These are phyloP conservation scores for Okapia johnstoni DNA, from an alignment of 2,113 vertebrate species.

Conservation along the genomic window DNA sequence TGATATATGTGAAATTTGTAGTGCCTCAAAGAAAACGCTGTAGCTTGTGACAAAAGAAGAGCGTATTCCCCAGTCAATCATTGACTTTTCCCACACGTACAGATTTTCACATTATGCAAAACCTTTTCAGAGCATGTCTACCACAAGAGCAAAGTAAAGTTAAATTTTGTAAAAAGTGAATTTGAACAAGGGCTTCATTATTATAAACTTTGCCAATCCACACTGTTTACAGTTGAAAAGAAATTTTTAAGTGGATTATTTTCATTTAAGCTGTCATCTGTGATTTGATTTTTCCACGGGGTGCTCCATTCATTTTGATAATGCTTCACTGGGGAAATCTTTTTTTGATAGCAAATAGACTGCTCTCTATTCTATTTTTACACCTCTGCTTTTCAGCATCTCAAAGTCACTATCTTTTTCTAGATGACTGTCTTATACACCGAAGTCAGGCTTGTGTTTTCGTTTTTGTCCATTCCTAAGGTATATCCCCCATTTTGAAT, in stretches of 20 bases:
- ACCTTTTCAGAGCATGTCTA: slow-evolving; percentile 1
- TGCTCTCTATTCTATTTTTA: not conserved
- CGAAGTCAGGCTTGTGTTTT: not conserved
- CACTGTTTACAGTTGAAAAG: slow-evolving; percentile 44
- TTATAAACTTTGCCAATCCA: slow-evolving; percentile 16
- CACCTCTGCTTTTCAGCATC: not conserved
- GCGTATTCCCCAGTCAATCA: not conserved
- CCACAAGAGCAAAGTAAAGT: not conserved
- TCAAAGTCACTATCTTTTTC: not conserved
- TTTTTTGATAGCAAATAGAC: slow-evolving; percentile 3
- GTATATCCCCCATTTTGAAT: not conserved
- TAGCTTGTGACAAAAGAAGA: not conserved
- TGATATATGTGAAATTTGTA: not conserved
- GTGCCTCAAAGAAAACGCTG: not conserved
- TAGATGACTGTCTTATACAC: not conserved
- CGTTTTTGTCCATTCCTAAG: not conserved
- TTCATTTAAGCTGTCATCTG: slow-evolving; percentile 52
- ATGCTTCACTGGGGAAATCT: not conserved
- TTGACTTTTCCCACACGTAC: not conserved
- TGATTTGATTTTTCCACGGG: slow-evolving; percentile 42
- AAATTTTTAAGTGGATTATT: slow-evolving; percentile 47
- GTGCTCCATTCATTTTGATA: slow-evolving; percentile 35
- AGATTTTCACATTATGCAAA: slow-evolving; percentile 1
- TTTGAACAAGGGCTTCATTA: slow-evolving; percentile 45
- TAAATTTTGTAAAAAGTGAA: slow-evolving; percentile 37